Evolutionary conservation across 2,797 vertebrate genomes (phyloP).

Genomic region (Parauchenoglanis ngamensis): DNA sequence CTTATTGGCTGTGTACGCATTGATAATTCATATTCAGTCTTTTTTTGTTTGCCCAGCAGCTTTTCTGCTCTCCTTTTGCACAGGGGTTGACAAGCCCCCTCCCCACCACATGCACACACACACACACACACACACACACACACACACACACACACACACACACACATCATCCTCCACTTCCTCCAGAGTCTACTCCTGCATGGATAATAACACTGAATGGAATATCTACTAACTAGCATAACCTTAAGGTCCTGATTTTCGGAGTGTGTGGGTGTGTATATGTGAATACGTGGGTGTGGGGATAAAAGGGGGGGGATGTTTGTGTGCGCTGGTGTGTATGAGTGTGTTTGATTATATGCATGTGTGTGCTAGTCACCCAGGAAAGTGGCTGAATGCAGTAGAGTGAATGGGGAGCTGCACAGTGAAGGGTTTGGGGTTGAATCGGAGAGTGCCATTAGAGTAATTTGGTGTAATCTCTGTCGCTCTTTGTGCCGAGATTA

Average conservation of each 20-base stretch:
- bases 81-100: conserved; percentile 31
- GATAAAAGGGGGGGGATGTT: background rate
- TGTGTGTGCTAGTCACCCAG: conserved; percentile 6
- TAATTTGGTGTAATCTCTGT: conserved; percentile 41
- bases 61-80: conserved; percentile 37
- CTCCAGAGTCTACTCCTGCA: conserved; percentile 2
- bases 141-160: conserved; percentile 4
- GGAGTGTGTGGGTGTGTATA: conserved; percentile 8
- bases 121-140: background rate
- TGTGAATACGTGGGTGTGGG: conserved; percentile 17
- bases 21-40: conserved; percentile 52
- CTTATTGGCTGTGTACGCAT: conserved; percentile 42
- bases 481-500: background rate
- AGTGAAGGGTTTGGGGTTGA: conserved; percentile 31
- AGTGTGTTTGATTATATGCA: conserved; percentile 26
- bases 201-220: conserved; percentile 43
- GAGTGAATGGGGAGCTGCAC: conserved; percentile 14
- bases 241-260: conserved; percentile 45
- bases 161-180: background rate
- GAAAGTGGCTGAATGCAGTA: conserved; percentile 20
- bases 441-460: conserved; percentile 42
- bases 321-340: conserved; percentile 3
- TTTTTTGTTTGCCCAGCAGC: conserved; percentile 46
- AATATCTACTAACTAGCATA: conserved; percentile 38
- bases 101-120: conserved; percentile 15